Percentiles rank a stretch among this genome's conserved stretches.
phyloP scores from a whole-genome alignment of 2,113 vertebrate genomes.

The Halcyon senegalensis region DNA sequence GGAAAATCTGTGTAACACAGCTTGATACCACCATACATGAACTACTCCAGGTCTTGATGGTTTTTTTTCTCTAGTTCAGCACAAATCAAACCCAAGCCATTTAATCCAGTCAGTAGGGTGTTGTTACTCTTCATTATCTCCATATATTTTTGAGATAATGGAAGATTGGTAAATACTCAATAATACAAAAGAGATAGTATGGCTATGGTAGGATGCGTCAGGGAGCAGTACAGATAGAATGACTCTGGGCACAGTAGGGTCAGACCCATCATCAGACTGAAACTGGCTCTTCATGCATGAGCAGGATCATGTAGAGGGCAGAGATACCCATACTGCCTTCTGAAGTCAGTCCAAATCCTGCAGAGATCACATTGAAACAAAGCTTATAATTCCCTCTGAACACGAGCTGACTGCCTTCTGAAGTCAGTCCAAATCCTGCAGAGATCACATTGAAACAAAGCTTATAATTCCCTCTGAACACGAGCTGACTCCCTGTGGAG shows the following conservation, averaged over 20 bases:
- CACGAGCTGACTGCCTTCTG: not conserved
- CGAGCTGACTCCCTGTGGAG: not conserved
- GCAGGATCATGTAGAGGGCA: not conserved
- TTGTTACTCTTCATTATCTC: not conserved
- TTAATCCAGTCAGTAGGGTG: not conserved
- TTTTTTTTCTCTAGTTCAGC: not conserved
- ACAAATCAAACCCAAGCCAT: not conserved
- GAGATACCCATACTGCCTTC: not conserved
- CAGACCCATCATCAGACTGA: not conserved
- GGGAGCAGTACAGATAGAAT: not conserved
- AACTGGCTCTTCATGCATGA: not conserved
- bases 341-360: not conserved
- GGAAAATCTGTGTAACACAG: not conserved
- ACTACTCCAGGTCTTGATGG: not conserved
- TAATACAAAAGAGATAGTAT: not conserved
- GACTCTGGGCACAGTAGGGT: not conserved
- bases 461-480: not conserved
- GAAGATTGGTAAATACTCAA: not conserved
- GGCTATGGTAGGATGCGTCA: not conserved
- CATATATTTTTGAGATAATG: not conserved
- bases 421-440: not conserved
- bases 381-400: not conserved
- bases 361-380: not conserved
- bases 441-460: not conserved
- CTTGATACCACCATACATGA: not conserved